Evolutionary conservation across 2,888 invertebrate genomes (phyloP), one percentile per base, ranked within the genome.

Genomic region (Gastracanthus pulcherrimus): DNA sequence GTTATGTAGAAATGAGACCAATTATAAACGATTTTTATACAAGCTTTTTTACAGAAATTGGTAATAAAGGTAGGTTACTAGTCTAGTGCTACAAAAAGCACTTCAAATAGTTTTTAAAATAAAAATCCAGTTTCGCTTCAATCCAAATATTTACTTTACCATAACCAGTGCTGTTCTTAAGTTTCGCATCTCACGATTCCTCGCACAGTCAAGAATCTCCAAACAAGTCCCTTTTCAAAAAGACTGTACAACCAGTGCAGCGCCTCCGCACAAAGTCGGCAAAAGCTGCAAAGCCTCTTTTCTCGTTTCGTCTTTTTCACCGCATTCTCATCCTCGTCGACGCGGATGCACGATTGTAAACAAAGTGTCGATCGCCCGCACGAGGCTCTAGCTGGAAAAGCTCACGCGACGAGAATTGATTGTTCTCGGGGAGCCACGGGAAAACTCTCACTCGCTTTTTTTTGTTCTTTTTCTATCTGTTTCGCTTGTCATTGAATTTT

Each of bases 371-470:
- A 23, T 41, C 16, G 4, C 48, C 60, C 60, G 23, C 48, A 9
- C 16, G 11, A 38, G 41, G 31, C 55, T 29, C 45, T 66, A 70
- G 64, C 66, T 58, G 71, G 70, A 78, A 75, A 78, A 82, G 41
- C 64, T 80, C 55, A 38, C 67, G 48, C 67, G 45, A 80, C 60
- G 74, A 74, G 77, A 77, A 77, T 77, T 51, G 81, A 81, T 81
- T 77, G 81, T 81, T 38, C 62, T 26, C 45, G 6, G 41, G 34
- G 16, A 19, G 19, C 3, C 45, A n/a, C 45, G 26, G 16, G 36
- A 36, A 75, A 66, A 62, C 29, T 71, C 69, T 51, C 69, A 16
- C 58, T 29, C 58, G 58, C 13, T 19, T 9, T 38, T n/a, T 36
- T 9, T n/a, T 13, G 36, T 31, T n/a, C 19, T 9, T n/a, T 13